Percentiles rank a stretch among this genome's conserved stretches.
Evolutionary conservation across 1,140 invertebrate species (phyloP).

Genomic region (Brachionus koreanus): DNA sequence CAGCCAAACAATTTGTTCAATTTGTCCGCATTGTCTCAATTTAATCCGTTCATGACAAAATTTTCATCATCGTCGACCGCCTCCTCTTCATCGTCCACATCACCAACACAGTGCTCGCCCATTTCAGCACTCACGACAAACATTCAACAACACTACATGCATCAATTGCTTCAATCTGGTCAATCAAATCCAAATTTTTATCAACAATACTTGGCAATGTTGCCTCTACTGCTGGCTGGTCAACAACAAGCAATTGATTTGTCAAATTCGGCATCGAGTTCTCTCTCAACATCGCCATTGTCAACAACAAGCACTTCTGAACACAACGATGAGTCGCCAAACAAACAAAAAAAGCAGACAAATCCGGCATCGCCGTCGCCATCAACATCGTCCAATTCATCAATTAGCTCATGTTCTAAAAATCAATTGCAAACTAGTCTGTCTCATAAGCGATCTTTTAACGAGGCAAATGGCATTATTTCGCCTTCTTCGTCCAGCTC

Average conservation of each 20-base stretch:
- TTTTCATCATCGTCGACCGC: constrained; percentile 9
- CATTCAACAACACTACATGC: constrained; percentile 3
- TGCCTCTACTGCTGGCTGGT: background rate
- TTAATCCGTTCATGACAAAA: constrained; percentile 8
- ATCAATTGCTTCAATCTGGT: background rate
- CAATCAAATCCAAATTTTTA: background rate
- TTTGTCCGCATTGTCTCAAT: constrained; percentile 6
- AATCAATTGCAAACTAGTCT: background rate
- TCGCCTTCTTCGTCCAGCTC: constrained; percentile 28
- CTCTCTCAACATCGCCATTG: background rate
- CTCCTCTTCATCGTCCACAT: constrained; percentile 10
- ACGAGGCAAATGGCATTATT: constrained; percentile 33
- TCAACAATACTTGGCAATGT: background rate
- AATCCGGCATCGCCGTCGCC: constrained; percentile 2
- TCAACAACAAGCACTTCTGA: background rate
- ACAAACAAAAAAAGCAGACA: background rate
- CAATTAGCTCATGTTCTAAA: constrained; percentile 18
- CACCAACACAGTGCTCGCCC: background rate
- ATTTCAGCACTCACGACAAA: background rate
- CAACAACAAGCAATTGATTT: constrained; percentile 4
- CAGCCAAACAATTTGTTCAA: background rate
- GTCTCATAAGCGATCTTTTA: constrained; percentile 20
- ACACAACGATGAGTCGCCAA: background rate
- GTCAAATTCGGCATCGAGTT: background rate
- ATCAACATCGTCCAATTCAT: background rate